phyloP scores from a whole-genome alignment of 2,888 invertebrate genomes.

The Leptinotarsa haldemani region DNA sequence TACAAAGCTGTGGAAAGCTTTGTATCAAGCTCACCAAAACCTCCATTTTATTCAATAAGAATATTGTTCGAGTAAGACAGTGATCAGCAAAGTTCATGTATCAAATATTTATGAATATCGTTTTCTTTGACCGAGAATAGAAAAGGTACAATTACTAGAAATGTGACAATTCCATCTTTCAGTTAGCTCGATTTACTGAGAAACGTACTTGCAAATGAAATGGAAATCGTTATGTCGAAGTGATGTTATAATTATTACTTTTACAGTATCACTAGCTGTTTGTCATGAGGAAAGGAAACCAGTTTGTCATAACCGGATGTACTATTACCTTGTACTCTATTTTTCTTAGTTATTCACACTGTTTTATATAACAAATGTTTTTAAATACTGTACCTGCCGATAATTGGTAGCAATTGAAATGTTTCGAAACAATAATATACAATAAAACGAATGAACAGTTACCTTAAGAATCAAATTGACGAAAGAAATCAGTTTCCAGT shows the following conservation, averaged over 20 bases:
- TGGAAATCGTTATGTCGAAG: background rate
- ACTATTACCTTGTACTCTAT: slow-evolving; percentile 18
- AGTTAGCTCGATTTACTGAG: background rate
- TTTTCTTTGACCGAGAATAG: too few species aligned
- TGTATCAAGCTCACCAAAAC: too few species aligned
- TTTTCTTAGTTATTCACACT: background rate
- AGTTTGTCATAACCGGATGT: slow-evolving; percentile 27
- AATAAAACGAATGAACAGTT: background rate
- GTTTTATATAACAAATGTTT: slow-evolving; percentile 1
- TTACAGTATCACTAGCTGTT: background rate
- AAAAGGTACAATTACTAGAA: too few species aligned
- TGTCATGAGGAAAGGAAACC: slow-evolving; percentile 8
- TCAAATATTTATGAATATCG: too few species aligned
- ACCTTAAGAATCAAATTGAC: background rate
- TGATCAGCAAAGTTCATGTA: too few species aligned
- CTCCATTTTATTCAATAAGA: too few species aligned
- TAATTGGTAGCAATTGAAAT: slow-evolving; percentile 1
- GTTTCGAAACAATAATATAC: background rate
- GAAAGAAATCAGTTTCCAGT: background rate
- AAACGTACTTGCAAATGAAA: slow-evolving; percentile 1
- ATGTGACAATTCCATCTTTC: too few species aligned
- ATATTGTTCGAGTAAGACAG: too few species aligned
- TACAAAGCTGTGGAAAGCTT: too few species aligned
- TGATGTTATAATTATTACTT: slow-evolving; percentile 1
- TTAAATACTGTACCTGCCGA: background rate